Evolutionary conservation across 2,888 invertebrate genomes (phyloP), one percentile per base, ranked within the genome.

Genomic region (Silvanus unidentatus): DNA sequence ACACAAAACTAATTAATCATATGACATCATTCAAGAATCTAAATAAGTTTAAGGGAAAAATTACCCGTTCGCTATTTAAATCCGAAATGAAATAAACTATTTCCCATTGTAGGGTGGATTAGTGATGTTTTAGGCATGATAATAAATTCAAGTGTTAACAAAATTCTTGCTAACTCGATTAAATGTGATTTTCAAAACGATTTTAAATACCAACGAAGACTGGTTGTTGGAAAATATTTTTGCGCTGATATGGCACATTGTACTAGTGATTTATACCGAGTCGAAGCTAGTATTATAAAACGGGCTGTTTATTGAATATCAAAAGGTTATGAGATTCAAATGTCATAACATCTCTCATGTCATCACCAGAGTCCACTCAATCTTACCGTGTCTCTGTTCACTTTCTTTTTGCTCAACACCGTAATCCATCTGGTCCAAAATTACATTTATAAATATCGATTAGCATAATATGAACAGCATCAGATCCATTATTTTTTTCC

Each of bases 331-430:
- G 38, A 41, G 38, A 45, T 45, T 45, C 45, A 42, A 30, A 45
- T 30, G 16, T 42, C 45, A 42, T 42, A 39, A 37, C 37, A 37
- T 37, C 37, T n/a, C 37, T 34, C 39, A 39, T 32, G 46, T 46
- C 46, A 46, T 9, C 34, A 16, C 13, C 46, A 46, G 39, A 15
- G 46, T 42, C 46, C 42, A 46, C 45, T 45, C 39, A 34, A 45
- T 43, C 43, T 43, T 43, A 36, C 37, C 43, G 28, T n/a, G n/a
- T n/a, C n/a, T n/a, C n/a, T n/a, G n/a, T n/a, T n/a, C n/a, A n/a
- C n/a, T n/a, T n/a, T n/a, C n/a, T n/a, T n/a, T n/a, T n/a, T n/a
- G n/a, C n/a, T n/a, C 22, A 22, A 22, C 22, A 22, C 22, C 3
- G 22, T 5, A 22, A 22, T 22, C 8, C 4, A 22, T 22, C 4